A percentile compares a stretch with the other conserved stretches of the same genome.
These are phyloP conservation scores for Dufourea novaeangliae DNA, from an alignment of 1,140 invertebrate genomes.

Conservation along the genomic window DNA sequence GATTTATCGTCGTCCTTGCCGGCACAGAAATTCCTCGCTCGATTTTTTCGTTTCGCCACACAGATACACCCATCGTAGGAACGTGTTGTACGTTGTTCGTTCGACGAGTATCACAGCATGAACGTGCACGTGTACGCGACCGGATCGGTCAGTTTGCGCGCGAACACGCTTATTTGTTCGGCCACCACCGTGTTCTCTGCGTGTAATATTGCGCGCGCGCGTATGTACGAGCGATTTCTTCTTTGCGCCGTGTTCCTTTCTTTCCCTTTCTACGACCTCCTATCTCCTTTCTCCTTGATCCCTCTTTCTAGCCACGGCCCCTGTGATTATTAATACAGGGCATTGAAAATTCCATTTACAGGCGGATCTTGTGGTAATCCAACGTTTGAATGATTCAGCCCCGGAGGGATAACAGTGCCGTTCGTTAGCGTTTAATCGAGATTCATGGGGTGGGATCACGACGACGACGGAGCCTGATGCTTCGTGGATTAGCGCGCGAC, in stretches of 20 bases:
- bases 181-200: not conserved
- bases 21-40: constrained; percentile 50
- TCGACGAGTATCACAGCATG: not conserved
- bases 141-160: constrained; percentile 38
- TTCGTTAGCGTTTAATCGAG: constrained; percentile 16
- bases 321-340: not conserved
- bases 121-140: constrained; percentile 31
- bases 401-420: not conserved
- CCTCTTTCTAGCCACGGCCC: not conserved
- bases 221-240: not conserved
- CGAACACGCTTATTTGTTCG: constrained; percentile 36
- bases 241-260: not conserved
- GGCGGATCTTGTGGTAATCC: not conserved
- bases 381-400: constrained; percentile 3
- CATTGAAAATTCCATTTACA: constrained; percentile 22
- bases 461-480: too few relatives aligned
- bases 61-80: not conserved
- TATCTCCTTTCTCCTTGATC: not conserved
- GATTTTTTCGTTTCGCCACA: constrained; percentile 43
- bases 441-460: too few relatives aligned
- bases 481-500: not conserved
- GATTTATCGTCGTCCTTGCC: constrained; percentile 65
- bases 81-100: not conserved
- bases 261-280: not conserved
- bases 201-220: constrained; percentile 1